Conservation (phyloP, 2,113 vertebrate genomes). For the Phyllostomus discolor region DNA sequence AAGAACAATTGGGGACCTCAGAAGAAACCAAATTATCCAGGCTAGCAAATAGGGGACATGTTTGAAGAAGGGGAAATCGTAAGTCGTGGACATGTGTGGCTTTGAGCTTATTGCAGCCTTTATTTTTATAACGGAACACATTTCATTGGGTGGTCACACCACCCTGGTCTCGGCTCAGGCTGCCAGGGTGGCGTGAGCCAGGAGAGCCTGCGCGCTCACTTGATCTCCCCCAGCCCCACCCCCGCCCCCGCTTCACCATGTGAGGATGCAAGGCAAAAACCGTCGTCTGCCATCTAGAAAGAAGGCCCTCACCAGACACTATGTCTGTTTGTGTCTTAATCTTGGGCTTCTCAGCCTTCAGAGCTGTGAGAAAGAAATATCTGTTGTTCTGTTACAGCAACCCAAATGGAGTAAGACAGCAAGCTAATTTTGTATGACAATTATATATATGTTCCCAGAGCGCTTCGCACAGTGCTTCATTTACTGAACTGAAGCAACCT, state of each 20-base stretch:
- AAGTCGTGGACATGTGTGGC: neutral
- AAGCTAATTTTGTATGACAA: neutral
- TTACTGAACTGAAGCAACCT: neutral
- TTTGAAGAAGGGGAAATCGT: neutral
- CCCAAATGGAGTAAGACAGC: neutral
- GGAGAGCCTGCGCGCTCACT: neutral
- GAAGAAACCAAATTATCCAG: neutral
- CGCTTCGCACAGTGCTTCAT: neutral
- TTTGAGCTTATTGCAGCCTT: neutral
- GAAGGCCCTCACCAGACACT: neutral
- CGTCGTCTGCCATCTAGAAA: neutral
- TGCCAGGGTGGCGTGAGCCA: too few species aligned
- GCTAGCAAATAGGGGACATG: fast-evolving
- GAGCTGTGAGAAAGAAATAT: neutral
- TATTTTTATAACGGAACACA: neutral
- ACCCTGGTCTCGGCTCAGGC: neutral
- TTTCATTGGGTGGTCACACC: neutral
- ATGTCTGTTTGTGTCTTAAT: neutral
- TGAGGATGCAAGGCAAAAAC: neutral
- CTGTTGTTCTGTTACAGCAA: neutral
- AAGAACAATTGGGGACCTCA: neutral
- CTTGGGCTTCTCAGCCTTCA: neutral
- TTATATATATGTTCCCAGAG: neutral
- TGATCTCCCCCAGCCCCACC: neutral
- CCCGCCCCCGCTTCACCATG: neutral